phyloP scores from a whole-genome alignment of 1,140 invertebrate species.

The Triops cancriformis region DNA sequence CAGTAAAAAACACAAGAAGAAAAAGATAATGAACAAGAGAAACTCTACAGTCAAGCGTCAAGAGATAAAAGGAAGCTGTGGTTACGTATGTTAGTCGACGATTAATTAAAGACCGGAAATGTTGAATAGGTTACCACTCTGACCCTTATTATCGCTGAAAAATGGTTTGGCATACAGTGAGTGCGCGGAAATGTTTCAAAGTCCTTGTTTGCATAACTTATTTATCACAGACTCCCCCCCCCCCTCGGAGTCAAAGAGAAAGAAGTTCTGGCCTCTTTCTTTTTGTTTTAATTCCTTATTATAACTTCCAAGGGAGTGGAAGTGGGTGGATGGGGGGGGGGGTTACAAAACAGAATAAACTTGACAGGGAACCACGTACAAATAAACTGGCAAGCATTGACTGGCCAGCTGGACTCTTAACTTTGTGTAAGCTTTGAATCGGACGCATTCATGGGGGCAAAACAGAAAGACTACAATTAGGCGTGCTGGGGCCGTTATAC shows the following conservation, averaged over 20 bases:
- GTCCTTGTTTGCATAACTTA: not conserved
- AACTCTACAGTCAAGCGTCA: not conserved
- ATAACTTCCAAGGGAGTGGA: not conserved
- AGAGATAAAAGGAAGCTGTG: not conserved
- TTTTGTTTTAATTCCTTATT: not conserved
- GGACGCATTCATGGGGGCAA: slow-evolving; percentile 5
- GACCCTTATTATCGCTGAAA: slow-evolving; percentile 3
- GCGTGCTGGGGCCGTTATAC: not conserved
- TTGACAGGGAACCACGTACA: not conserved
- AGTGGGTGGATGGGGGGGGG: not conserved
- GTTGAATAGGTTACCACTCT: not conserved
- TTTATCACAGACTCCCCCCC: not conserved
- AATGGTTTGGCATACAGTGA: not conserved
- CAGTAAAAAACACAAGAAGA: not conserved
- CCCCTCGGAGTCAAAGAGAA: not conserved
- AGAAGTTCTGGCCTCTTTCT: too few relatives aligned
- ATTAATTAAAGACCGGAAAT: slow-evolving; percentile 6
- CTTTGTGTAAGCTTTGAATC: slow-evolving; percentile 2
- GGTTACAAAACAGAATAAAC: not conserved
- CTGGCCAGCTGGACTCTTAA: slow-evolving; percentile 5
- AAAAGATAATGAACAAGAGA: not conserved
- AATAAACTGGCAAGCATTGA: not conserved
- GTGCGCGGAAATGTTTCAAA: not conserved
- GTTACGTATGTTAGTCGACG: not conserved
- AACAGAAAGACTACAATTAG: slow-evolving; percentile 6